Conservation (phyloP, 2,888 invertebrate genomes). For the Parnassius glacialis region DNA sequence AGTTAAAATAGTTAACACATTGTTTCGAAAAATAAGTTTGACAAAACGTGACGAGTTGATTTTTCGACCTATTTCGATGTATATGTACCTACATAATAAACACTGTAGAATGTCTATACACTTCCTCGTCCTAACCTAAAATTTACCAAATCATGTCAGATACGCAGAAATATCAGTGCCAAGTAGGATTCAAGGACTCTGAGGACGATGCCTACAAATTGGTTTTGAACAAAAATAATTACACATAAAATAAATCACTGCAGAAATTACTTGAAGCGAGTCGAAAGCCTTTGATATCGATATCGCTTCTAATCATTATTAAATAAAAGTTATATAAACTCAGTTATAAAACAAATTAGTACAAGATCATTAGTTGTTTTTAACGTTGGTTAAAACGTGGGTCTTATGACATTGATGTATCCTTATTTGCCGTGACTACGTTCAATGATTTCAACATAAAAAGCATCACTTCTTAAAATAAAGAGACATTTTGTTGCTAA, state of each 20-base stretch:
- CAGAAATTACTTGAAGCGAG: slow-evolving; percentile 1
- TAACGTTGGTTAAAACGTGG: neutral
- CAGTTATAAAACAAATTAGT: slow-evolving; percentile 1
- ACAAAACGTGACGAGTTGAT: too few relatives aligned
- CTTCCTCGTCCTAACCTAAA: too few relatives aligned
- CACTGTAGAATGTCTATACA: too few relatives aligned
- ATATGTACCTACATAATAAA: too few relatives aligned
- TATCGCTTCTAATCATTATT: slow-evolving; percentile 24
- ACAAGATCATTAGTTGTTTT: neutral
- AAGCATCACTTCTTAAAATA: neutral
- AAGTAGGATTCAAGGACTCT: too few relatives aligned
- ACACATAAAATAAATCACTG: slow-evolving; percentile 2
- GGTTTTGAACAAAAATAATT: neutral
- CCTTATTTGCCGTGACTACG: neutral
- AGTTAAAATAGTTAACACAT: too few relatives aligned
- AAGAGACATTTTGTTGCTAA: too few relatives aligned
- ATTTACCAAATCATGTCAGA: too few relatives aligned
- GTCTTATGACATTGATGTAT: neutral
- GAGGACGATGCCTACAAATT: too few relatives aligned
- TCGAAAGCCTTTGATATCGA: slow-evolving; percentile 14
- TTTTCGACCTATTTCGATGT: too few relatives aligned
- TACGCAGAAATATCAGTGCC: too few relatives aligned
- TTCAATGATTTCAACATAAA: neutral
- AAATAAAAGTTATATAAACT: slow-evolving; percentile 16
- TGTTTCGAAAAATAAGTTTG: too few relatives aligned